Base-by-base conservation (phyloP, 2,113 vertebrate genomes). In the Brachirus orientalis region DNA sequence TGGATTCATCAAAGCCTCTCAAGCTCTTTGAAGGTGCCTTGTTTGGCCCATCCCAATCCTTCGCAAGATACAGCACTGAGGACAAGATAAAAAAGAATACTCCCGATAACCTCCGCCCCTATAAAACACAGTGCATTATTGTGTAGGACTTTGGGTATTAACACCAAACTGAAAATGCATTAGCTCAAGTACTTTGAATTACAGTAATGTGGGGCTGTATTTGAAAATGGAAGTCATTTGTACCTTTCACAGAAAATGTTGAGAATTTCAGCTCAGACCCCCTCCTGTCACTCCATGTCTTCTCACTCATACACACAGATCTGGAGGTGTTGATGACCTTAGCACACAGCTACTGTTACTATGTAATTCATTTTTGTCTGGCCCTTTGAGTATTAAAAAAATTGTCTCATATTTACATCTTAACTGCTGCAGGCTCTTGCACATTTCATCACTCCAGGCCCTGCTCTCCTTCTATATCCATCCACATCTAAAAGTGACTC, bases 1-100 rank as follows among this genome's bases (percentile, higher is more conserved):
- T 75, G 54, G 76, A 83, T 69, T 80, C 79, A 85, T 91, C 81
- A 91, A 92, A 92, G 90, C 72, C 41, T 46, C 3, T 13, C 18
- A 16, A 48, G 68, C 67, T 56, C 70, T 91, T 89, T 90, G 89
- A 92, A 88, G 84, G 77, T 68, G 54, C 64, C 57, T 36, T 80
- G 77, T 83, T 79, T 17, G 46, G 71, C 56, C 69, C 52, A 38
- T 67, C 70, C 55, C 57, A 54, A 75, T 82, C 69, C 63, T 60
- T 68, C n/a, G 43, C 63, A 75, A 85, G 67, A 83, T 22, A 75
- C 57, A 70, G 76, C 62, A 22, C 62, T 74, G 38, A 60, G 45
- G 55, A 54, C 55, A 56, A 83, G 69, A 86, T 77, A 45, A 80
- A 87, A 86, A 72, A 52, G 69, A 73, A 66, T 35, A 50, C 56